These are phyloP conservation scores for Petromus typicus DNA, from an alignment of 2,113 vertebrate genomes.

Conservation along the genomic window DNA sequence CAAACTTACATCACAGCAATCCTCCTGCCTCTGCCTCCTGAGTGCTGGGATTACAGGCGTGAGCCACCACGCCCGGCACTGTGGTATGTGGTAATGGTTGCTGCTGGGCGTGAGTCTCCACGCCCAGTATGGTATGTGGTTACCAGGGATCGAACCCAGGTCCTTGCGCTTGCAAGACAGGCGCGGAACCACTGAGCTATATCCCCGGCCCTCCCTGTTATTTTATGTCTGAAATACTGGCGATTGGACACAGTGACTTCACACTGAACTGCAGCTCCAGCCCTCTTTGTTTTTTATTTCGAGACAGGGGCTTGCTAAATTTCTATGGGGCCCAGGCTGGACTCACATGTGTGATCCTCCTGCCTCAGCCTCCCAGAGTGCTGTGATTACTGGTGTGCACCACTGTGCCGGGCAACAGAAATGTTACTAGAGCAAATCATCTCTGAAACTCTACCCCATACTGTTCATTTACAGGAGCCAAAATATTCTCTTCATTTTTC, in stretches of 20 bases:
- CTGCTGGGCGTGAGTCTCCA: too few species aligned
- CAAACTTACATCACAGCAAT: too few species aligned
- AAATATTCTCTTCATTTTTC: neutral
- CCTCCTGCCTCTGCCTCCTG: too few species aligned
- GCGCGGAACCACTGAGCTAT: too few species aligned
- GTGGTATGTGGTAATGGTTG: too few species aligned
- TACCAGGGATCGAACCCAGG: too few species aligned
- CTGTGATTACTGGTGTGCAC: neutral
- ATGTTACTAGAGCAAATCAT: neutral
- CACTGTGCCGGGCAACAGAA: neutral
- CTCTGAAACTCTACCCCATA: neutral
- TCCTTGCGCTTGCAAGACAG: too few species aligned
- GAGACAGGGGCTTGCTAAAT: neutral
- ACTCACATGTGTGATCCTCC: neutral
- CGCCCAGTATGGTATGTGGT: too few species aligned
- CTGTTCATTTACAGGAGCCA: neutral
- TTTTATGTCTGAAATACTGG: neutral
- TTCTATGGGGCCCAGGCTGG: neutral
- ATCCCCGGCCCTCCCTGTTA: too few species aligned
- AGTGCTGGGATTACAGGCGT: too few species aligned
- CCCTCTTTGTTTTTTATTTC: neutral
- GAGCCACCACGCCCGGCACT: neutral
- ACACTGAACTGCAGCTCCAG: neutral
- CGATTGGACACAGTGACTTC: neutral
- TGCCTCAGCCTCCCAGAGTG: neutral